Conservation (phyloP, 2,888 invertebrate species). For the Perizoma flavofasciatum region DNA sequence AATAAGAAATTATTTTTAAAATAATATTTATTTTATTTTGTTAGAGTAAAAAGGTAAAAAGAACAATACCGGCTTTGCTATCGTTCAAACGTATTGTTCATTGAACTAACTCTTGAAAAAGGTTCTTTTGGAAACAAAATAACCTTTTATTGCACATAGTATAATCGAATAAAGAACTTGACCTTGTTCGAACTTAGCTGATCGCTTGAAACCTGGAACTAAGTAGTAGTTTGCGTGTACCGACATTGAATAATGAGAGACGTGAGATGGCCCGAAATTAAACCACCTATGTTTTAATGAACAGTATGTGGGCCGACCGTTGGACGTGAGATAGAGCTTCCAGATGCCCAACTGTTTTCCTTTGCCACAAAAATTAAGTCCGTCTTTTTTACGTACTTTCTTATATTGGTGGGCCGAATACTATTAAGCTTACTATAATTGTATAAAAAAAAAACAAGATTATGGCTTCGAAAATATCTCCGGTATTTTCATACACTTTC, state of each 20-base stretch:
- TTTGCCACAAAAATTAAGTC: neutral
- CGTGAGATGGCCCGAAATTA: constrained; percentile 66
- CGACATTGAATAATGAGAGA: constrained; percentile 74
- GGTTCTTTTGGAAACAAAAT: too few species aligned
- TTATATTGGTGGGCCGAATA: too few species aligned
- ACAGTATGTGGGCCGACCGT: constrained; percentile 67
- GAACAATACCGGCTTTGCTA: neutral
- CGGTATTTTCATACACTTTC: too few species aligned
- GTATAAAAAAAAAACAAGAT: too few species aligned
- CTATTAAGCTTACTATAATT: too few species aligned
- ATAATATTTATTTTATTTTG: constrained; percentile 1
- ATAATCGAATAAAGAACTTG: neutral
- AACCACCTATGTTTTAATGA: constrained; percentile 71
- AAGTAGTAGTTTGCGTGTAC: constrained; percentile 70
- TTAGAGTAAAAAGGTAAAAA: neutral
- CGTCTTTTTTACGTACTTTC: neutral
- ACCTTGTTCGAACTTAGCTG: constrained; percentile 10
- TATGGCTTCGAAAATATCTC: too few species aligned
- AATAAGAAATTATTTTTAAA: neutral
- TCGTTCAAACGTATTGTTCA: too few species aligned
- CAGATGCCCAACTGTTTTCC: neutral
- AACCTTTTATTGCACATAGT: neutral
- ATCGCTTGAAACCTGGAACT: constrained; percentile 23
- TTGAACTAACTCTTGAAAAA: too few species aligned
- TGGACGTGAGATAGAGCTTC: constrained; percentile 43